Evolutionary conservation across 2,888 invertebrate genomes (phyloP).

Genomic region (Noctua pronuba): DNA sequence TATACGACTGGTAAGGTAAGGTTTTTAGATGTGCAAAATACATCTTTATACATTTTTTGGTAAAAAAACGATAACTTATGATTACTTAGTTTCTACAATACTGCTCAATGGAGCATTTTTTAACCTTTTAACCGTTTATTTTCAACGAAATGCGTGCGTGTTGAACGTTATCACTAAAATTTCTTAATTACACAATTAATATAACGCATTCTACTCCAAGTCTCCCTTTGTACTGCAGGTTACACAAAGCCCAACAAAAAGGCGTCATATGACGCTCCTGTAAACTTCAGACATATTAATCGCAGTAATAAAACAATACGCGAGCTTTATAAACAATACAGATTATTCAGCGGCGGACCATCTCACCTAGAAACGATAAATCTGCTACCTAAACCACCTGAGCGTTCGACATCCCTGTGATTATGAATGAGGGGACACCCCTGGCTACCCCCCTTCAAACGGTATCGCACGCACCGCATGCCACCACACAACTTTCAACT

Average conservation of each 20-base stretch:
- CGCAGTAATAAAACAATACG: conserved; percentile 73
- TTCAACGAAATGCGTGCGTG: conserved; percentile 17
- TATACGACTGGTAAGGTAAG: conserved; percentile 7
- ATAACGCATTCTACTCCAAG: conserved; percentile 7
- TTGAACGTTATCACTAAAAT: conserved; percentile 24
- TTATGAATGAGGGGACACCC: conserved; percentile 85
- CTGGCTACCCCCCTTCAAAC: conserved; percentile 67
- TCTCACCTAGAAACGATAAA: conserved; percentile 86
- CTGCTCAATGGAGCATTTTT: neutral
- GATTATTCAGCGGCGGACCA: conserved; percentile 82
- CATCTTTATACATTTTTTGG: neutral
- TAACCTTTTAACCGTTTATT: neutral
- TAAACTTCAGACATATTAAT: conserved; percentile 68
- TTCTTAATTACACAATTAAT: conserved; percentile 32
- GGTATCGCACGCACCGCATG: conserved; percentile 61
- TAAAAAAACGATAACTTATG: neutral
- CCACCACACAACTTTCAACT: conserved; percentile 63
- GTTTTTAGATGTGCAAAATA: neutral
- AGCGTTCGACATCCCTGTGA: conserved; percentile 87
- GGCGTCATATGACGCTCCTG: conserved; percentile 49
- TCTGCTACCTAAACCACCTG: conserved; percentile 88
- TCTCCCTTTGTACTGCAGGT: conserved; percentile 10
- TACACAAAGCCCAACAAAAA: conserved; percentile 42
- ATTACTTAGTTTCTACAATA: neutral
- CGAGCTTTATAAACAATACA: conserved; percentile 79